Conservation (phyloP, 2,113 vertebrate species). For the Chaetops frenatus region DNA sequence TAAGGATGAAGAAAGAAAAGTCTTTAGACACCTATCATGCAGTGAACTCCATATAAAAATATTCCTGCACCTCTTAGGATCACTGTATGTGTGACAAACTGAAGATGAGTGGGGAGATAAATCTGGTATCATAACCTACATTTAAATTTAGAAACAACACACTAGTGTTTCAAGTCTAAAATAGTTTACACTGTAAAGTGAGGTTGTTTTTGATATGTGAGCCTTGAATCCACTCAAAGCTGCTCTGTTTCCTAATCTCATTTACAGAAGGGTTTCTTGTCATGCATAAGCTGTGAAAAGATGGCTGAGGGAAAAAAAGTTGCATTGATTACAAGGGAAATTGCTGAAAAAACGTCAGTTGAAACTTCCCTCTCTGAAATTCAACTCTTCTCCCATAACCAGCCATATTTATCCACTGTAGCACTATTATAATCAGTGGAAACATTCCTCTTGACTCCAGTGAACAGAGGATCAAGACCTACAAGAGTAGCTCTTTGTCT, state of each 20-base stretch:
- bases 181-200: background rate
- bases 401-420: background rate
- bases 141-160: background rate
- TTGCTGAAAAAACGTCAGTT: background rate
- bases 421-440: background rate
- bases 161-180: background rate
- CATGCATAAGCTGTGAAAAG: background rate
- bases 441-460: background rate
- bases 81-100: background rate
- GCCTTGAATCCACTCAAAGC: background rate
- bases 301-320: background rate
- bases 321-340: slow-evolving; percentile 39
- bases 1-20: background rate
- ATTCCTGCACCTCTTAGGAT: background rate
- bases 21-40: background rate
- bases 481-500: background rate
- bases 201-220: background rate
- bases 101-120: background rate
- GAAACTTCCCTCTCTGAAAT: background rate
- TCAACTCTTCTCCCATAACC: background rate
- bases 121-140: background rate
- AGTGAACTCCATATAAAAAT: background rate
- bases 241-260: slow-evolving; percentile 1
- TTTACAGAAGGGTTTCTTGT: slow-evolving; percentile 23
- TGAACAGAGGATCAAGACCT: background rate